phyloP scores from a whole-genome alignment of 2,113 vertebrate genomes.

The Phylloscopus trochilus region DNA sequence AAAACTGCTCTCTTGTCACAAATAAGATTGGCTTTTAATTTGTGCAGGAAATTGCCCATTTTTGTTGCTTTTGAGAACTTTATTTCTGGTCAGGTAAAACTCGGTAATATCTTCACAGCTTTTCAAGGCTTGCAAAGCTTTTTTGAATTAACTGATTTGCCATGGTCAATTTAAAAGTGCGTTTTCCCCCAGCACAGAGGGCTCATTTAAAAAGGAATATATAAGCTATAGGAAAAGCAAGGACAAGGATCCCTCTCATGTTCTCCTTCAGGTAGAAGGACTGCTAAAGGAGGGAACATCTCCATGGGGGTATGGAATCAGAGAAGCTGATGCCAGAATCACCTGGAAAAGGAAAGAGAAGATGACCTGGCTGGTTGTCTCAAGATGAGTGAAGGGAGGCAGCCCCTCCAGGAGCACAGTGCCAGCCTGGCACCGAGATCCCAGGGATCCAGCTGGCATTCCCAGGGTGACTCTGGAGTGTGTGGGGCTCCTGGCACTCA shows the following conservation, averaged over 20 bases:
- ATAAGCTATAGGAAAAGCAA: neutral
- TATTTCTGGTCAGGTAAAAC: neutral
- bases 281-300: neutral
- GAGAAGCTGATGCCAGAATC: neutral
- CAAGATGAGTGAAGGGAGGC: neutral
- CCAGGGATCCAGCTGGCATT: accelerated
- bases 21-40: neutral
- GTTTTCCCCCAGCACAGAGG: neutral
- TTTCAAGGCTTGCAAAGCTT: neutral
- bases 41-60: neutral
- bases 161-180: neutral
- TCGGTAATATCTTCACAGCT: neutral
- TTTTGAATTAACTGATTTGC: neutral
- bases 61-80: neutral
- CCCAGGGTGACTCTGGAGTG: neutral
- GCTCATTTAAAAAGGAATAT: neutral
- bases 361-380: neutral
- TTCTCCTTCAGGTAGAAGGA: neutral
- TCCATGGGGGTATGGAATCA: neutral
- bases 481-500: neutral
- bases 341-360: neutral
- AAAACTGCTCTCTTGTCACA: neutral
- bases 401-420: neutral
- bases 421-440: accelerated
- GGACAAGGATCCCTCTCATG: neutral